Base-by-base conservation (phyloP, 2,113 vertebrate species). In the Hemiscyllium ocellatum region DNA sequence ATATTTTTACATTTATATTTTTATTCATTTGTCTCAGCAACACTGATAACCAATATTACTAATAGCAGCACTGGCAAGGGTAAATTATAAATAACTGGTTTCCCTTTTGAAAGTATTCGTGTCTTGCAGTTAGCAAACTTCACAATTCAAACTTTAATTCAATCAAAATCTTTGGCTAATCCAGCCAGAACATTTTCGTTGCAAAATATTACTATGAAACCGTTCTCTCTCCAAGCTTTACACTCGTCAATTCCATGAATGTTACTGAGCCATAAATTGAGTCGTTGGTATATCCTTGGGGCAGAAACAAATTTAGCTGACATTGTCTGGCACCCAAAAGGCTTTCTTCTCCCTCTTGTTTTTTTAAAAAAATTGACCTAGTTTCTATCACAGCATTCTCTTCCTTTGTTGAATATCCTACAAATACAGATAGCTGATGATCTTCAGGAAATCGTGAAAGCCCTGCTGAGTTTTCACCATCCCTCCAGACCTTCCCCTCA, bases 1-100 rank as follows among this genome's bases (percentile, higher is more conserved):
- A n/a, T n/a, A n/a, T n/a, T 97, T 96, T 96, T 97, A 96, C 97
- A 42, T 24, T 26, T 33, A 33, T 56, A 56, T 15, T 20, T 85
- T 19, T 1, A 1, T 69, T 22, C 68, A 69, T 69, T 69, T 69
- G 56, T 61, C 29, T 7, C 1, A 76, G 29, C 72, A 33, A 33
- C 8, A 76, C 29, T 76, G 56, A 65, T 65, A 29, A 19, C 15
- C 87, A 61, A 6, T 56, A 4, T 37, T 90, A 56, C 26, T 61
- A 29, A 61, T 4, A 50, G 50, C 10, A 56, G 56, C 15, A 19
- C 13, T 17, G 76, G 13, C 13, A 80, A 37, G 12, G 10, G 76
- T 80, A 80, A 80, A 15, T n/a, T 80, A 15, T 37, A 13, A 80
- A 37, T 80, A n/a, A 13, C 76, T 37, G n/a, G 10, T 37, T 80